Percentiles rank a stretch among this genome's conserved stretches.
These are phyloP conservation scores for Pitta sordida DNA, from an alignment of 2,113 vertebrate species.

Conservation along the genomic window DNA sequence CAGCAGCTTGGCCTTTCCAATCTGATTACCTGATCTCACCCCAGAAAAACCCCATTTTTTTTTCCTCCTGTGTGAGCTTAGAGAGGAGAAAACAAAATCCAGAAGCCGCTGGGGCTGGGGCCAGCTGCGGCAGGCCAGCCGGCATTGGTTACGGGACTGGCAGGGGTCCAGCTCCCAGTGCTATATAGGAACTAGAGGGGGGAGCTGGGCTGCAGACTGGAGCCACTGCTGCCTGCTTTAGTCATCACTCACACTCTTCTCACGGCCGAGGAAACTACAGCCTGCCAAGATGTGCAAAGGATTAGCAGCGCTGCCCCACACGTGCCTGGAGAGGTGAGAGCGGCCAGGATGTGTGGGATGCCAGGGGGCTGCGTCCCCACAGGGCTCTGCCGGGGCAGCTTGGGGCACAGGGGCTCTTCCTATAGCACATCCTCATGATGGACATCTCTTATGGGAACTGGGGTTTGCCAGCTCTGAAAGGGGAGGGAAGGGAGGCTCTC, in stretches of 20 bases:
- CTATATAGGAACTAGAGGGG: conserved; percentile 29
- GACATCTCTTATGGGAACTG: accelerated
- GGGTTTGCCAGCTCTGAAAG: background rate
- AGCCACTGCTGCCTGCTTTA: background rate
- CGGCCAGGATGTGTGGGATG: accelerated
- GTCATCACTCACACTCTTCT: background rate
- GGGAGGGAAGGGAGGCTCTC: background rate
- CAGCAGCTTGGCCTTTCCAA: background rate
- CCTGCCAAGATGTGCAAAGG: conserved; percentile 62
- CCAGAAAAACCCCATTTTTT: background rate
- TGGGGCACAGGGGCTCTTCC: background rate
- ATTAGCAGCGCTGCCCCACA: conserved; percentile 56
- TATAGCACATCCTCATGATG: accelerated
- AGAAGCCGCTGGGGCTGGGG: background rate
- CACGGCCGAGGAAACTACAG: background rate
- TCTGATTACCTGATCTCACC: background rate
- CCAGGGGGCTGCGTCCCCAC: accelerated
- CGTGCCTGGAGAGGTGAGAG: conserved; percentile 62
- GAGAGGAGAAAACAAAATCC: background rate
- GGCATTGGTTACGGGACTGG: conserved; percentile 33
- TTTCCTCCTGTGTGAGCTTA: background rate
- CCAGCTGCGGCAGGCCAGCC: background rate
- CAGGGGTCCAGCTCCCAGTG: background rate
- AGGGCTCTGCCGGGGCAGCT: accelerated
- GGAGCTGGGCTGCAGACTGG: background rate